phyloP scores from a whole-genome alignment of 2,888 invertebrate species.

The Brachyopa scutellaris region DNA sequence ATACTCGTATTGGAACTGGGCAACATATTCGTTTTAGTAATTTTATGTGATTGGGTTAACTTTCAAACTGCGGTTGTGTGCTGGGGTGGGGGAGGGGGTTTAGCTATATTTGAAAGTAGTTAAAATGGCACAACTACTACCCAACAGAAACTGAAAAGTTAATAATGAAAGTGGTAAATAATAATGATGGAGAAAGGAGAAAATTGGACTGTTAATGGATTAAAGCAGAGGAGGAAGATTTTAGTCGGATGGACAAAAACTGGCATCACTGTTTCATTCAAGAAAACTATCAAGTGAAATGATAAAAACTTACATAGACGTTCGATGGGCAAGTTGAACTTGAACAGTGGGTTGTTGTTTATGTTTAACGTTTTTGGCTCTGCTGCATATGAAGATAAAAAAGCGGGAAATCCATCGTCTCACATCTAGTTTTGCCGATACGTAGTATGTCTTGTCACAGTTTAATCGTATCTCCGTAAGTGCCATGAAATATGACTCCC shows the following conservation, averaged over 20 bases:
- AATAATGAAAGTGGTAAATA: not conserved
- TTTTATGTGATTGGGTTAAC: slow-evolving; percentile 7
- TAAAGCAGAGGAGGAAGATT: no score
- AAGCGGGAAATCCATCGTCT: no score
- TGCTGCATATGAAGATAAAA: no score
- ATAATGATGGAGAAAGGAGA: not conserved
- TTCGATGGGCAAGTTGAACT: no score
- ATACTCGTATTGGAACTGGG: not conserved
- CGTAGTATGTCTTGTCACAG: slow-evolving; percentile 46
- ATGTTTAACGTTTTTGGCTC: no score
- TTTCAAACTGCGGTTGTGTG: not conserved
- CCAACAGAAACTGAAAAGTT: not conserved
- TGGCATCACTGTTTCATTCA: no score
- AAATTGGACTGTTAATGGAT: not conserved
- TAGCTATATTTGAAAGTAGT: not conserved
- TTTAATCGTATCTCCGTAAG: slow-evolving; percentile 47
- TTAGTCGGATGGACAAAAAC: no score
- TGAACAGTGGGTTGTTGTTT: no score
- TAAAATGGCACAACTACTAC: not conserved
- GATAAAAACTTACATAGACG: no score
- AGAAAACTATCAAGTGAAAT: no score
- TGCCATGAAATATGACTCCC: slow-evolving; percentile 14
- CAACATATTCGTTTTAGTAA: slow-evolving; percentile 41
- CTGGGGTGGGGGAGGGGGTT: not conserved
- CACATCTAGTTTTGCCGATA: no score